Base-by-base conservation (phyloP, 2,797 vertebrate genomes). In the Nothura maculosa region DNA sequence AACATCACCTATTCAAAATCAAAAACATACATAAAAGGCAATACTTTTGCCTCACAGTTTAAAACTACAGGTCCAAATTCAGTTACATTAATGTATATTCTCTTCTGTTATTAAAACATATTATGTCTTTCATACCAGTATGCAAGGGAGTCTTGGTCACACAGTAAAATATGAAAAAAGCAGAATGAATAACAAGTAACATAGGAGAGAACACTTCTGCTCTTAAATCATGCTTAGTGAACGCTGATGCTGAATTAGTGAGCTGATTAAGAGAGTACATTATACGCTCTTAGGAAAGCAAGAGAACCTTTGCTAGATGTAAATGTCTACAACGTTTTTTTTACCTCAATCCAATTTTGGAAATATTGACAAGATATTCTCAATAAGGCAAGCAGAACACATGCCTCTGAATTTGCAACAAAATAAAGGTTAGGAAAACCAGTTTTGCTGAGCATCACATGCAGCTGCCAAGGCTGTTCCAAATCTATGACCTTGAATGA, bases 401-500 rank as follows among this genome's bases (percentile, higher is more conserved):
- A 36, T 9, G 28, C 11, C 52, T 93, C 81, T 78, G 27, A 40
- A 80, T 91, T 78, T 81, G 45, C 61, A 50, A 58, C 12, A 68
- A 80, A 91, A 52, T 17, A 32, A 74, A 85, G 57, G 22, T 68
- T 34, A 86, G n/a, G 27, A 67, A 72, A 87, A 75, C 6, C 25
- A 68, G 12, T 25, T 27, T 54, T 74, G 27, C 58, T 87, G 81
- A 87, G 27, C 16, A 70, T 80, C 43, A 70, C 7, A 28, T 43
- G 43, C 30, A 3, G 5, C 52, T 88, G 54, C 20, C 50, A 72
- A 78, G 19, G 36, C 27, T 81, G 42, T 58, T 89, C n/a, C 84
- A 74, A 78, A 40, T 78, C 74, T 79, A 76, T 70, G 78, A 93
- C 80, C 77, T 80, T 86, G 57, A 57, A 72, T 67, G 85, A 90